phyloP scores from a whole-genome alignment of 2,797 vertebrate genomes.

The Austrolebias charrua region DNA sequence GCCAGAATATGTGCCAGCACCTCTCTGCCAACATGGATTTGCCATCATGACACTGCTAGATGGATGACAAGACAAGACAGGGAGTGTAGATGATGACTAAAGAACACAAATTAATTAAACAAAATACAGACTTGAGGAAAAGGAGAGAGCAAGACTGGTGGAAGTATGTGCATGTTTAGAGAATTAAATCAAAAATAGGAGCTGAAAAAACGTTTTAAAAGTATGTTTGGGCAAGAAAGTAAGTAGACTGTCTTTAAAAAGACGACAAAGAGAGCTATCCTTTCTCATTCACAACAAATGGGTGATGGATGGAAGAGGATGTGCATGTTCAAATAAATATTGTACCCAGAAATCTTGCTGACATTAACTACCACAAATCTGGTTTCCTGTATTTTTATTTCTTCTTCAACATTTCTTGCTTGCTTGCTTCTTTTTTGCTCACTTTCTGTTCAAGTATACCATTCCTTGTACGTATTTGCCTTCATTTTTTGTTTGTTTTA shows the following conservation, averaged over 20 bases:
- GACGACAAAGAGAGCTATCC: slow-evolving; percentile 35
- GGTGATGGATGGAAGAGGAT: slow-evolving; percentile 29
- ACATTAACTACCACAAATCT: slow-evolving; percentile 31
- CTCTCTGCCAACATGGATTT: slow-evolving; percentile 41
- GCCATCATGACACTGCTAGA: slow-evolving; percentile 42
- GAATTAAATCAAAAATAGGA: slow-evolving; percentile 17
- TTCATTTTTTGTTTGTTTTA: slow-evolving; percentile 8
- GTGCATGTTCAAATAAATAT: slow-evolving; percentile 47
- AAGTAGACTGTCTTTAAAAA: slow-evolving; percentile 23
- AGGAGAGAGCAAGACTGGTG: not conserved
- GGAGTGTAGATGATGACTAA: slow-evolving; percentile 15
- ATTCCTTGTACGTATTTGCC: slow-evolving; percentile 11
- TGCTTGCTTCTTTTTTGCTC: slow-evolving; percentile 23
- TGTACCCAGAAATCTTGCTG: slow-evolving; percentile 26
- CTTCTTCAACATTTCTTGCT: slow-evolving; percentile 15
- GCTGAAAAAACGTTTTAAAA: slow-evolving; percentile 25
- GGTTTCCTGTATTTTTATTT: slow-evolving; percentile 22
- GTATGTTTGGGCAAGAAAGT: slow-evolving; percentile 21
- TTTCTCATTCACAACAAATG: slow-evolving; percentile 35
- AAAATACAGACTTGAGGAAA: slow-evolving; percentile 7
- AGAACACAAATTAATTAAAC: slow-evolving; percentile 9
- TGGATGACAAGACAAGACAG: slow-evolving; percentile 18
- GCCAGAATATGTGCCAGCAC: slow-evolving; percentile 26
- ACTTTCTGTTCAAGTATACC: slow-evolving; percentile 6
- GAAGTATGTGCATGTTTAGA: slow-evolving; percentile 27